phyloP scores from a whole-genome alignment of 2,113 vertebrate genomes.

The Pelmatolapia mariae region DNA sequence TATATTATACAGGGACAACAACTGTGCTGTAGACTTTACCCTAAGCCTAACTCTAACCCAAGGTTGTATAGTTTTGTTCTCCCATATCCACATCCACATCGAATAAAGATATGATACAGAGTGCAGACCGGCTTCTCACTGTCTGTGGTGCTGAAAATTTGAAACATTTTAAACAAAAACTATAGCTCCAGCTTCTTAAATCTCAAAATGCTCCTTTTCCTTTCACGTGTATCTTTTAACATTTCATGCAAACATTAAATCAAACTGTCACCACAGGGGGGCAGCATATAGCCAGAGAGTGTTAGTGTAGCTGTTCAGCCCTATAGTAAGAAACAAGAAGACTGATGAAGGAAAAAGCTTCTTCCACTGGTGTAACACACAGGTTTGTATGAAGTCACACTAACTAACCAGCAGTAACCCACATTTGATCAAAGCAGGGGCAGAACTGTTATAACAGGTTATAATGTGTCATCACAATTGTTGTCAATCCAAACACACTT shows the following conservation, averaged over 20 bases:
- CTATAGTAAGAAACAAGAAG: too few relatives aligned
- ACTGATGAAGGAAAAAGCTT: too few relatives aligned
- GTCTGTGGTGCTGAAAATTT: neutral
- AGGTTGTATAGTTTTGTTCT: neutral
- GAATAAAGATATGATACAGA: neutral
- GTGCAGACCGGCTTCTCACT: neutral
- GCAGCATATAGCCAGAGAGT: neutral
- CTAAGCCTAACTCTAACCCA: too few relatives aligned
- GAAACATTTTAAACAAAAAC: neutral
- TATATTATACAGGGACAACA: neutral
- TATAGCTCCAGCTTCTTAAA: neutral
- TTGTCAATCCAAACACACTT: too few relatives aligned
- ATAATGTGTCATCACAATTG: too few relatives aligned
- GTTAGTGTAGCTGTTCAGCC: neutral
- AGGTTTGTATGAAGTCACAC: too few relatives aligned
- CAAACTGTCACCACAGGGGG: neutral
- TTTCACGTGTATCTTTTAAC: neutral
- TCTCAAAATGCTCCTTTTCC: neutral
- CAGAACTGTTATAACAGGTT: too few relatives aligned
- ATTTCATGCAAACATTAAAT: neutral
- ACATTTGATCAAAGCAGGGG: too few relatives aligned
- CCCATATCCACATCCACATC: neutral
- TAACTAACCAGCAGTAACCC: too few relatives aligned
- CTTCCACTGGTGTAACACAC: too few relatives aligned
- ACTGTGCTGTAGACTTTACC: neutral